Evolutionary conservation across 2,113 vertebrate species (phyloP), one percentile per base, ranked within the genome.

Genomic region (Baryphthengus martii): DNA sequence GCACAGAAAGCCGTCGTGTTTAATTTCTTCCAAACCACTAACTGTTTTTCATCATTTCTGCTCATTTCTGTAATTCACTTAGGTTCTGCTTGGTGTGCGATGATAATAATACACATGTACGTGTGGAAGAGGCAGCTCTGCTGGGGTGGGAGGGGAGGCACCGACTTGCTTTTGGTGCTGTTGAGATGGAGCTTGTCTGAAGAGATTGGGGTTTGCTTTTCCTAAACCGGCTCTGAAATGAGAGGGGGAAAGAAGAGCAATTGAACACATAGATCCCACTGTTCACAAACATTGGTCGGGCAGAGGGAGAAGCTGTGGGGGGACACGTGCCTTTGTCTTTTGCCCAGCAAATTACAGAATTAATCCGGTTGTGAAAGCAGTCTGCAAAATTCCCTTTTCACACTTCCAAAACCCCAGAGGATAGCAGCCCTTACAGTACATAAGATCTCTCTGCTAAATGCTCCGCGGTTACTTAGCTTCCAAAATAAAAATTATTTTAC

Each of bases 201-300:
- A 53, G 31, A 40, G 29, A 3, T 10, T 39, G 5, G 26, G 47
- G 16, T 16, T 59, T 35, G 8, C 14, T 75, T 55, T 85, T 55
- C 42, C 7, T n/a, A 15, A 35, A 26, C 17, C n/a, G 35, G 15
- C 20, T 50, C 33, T 37, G 55, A 49, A 74, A 44, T 16, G 37
- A 53, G 47, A 10, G 31, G 11, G 21, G 40, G 40, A 67, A 44
- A 26, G 49, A 44, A 7, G n/a, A 59, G 56, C 26, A 2, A 11
- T 8, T 0, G 4, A 49, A 15, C 0, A 1, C 8, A 1, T 14
- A 8, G 23, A 6, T 73, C 31, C 3, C 4, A 2, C 12, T 12
- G 13, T 50, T 35, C 0, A 0, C 50, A 33, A 8, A 3, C 24
- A 0, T 6, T 10, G 13, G 28, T 25, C 4, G 7, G 16, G 56